Conservation (phyloP, 2,113 vertebrate genomes). For the Ptilorrhoa leucosticta region DNA sequence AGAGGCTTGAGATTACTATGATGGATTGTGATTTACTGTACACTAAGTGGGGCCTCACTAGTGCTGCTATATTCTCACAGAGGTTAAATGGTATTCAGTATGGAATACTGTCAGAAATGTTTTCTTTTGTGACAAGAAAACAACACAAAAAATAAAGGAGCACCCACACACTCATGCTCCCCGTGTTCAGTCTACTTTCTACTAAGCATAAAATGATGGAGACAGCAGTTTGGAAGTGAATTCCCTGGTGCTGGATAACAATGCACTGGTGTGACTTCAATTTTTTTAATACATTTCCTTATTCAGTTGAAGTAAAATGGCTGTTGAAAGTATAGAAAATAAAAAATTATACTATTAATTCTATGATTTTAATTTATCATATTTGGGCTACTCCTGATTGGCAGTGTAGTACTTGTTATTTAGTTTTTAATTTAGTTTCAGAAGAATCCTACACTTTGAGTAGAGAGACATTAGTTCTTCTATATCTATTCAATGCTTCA, state of each 20-base stretch:
- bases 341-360: not conserved
- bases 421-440: not conserved
- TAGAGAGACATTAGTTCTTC: not conserved
- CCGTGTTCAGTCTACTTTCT: conserved; percentile 43
- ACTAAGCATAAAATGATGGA: conserved; percentile 11
- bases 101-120: conserved; percentile 64
- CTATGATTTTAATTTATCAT: not conserved
- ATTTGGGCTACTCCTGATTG: not conserved
- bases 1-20: conserved; percentile 59
- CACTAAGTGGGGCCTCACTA: conserved; percentile 63
- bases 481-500: not conserved
- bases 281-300: not conserved
- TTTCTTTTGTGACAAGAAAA: conserved; percentile 38
- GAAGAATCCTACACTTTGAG: not conserved
- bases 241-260: not conserved
- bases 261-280: not conserved
- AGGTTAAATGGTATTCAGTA: conserved; percentile 74
- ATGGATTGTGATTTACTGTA: conserved; percentile 67
- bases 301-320: not conserved
- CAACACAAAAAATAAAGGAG: conserved; percentile 22
- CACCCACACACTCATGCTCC: accelerated
- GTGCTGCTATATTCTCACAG: conserved; percentile 53
- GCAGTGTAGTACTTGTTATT: not conserved
- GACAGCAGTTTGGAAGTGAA: not conserved
- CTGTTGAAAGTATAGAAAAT: not conserved